Evolutionary conservation across 2,113 vertebrate genomes (phyloP).

Genomic region (Bothrops jararaca): DNA sequence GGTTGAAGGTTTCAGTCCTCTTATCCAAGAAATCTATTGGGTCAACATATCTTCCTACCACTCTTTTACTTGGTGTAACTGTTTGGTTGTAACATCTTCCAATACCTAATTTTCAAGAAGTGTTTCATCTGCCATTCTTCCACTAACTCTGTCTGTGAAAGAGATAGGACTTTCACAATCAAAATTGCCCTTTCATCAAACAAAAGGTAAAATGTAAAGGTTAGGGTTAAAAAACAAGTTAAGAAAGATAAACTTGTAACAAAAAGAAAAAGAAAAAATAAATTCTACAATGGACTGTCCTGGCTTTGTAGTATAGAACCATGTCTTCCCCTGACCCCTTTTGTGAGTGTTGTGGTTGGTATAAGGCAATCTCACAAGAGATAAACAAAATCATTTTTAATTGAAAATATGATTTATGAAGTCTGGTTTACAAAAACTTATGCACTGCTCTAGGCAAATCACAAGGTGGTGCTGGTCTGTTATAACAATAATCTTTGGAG

Average conservation of each 20-base stretch:
- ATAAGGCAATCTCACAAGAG: neutral
- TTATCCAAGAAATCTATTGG: neutral
- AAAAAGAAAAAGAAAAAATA: neutral
- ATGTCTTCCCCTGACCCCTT: neutral
- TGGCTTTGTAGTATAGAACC: neutral
- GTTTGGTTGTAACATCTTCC: neutral
- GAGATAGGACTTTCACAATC: neutral
- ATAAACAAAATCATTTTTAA: neutral
- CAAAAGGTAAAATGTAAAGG: neutral
- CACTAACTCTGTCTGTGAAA: neutral
- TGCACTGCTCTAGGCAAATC: neutral
- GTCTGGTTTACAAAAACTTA: neutral
- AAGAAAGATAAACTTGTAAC: neutral
- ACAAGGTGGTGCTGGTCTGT: neutral
- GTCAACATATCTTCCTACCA: neutral
- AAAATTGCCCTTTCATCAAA: neutral
- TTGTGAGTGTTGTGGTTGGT: neutral
- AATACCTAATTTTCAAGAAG: neutral
- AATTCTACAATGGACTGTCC: neutral
- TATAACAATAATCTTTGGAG: neutral
- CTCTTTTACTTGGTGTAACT: neutral
- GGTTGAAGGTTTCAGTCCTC: neutral
- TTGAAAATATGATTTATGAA: neutral
- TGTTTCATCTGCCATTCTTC: neutral
- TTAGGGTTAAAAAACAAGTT: neutral